Evolutionary conservation across 2,113 vertebrate genomes (phyloP), one percentile per base, ranked within the genome.

Genomic region (Falcunculus frontatus): DNA sequence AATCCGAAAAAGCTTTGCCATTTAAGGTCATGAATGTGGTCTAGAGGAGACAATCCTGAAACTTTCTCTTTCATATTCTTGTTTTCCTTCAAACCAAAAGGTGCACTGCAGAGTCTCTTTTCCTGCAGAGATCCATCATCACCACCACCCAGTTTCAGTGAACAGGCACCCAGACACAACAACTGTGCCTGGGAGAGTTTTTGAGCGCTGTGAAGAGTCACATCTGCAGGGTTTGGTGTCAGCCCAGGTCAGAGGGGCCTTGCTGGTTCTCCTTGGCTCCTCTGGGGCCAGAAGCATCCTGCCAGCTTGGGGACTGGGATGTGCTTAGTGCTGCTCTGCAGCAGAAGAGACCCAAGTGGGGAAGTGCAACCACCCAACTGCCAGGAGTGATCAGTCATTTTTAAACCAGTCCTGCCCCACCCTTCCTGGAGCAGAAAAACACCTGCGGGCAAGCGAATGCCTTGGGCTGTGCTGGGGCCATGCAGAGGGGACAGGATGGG

Each of bases 371-470:
- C 67, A 84, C 39, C 13, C 37, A 39, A 23, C 53, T 5, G 49
- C 16, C 41, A 42, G 87, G 46, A 83, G 68, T 0, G 2, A 74
- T 37, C 93, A 73, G 80, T 65, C 78, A 52, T 83, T 83, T 92
- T 60, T 11, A 62, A 80, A 92, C 59, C 82, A 68, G n/a, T 17
- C 4, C 62, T 73, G 14, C 92, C 17, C 90, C 96, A 90, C 96
- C 96, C 90, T 97, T 97, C 96, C 96, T 96, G 96, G 50, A 53
- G 72, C 83, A 86, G n/a, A 85, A 86, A 94, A 95, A 92, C 94
- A 95, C 92, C 88, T 93, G 89, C 0, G 0, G 62, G 70, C 35
- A 18, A 57, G 27, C 4, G 72, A 64, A 57, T 84, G 84, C 67
- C 39, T 30, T 50, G 53, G 64, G 65, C 35, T 79, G 30, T 30